Base-by-base conservation (phyloP, 2,888 invertebrate species). In the Hyposoter didymator region DNA sequence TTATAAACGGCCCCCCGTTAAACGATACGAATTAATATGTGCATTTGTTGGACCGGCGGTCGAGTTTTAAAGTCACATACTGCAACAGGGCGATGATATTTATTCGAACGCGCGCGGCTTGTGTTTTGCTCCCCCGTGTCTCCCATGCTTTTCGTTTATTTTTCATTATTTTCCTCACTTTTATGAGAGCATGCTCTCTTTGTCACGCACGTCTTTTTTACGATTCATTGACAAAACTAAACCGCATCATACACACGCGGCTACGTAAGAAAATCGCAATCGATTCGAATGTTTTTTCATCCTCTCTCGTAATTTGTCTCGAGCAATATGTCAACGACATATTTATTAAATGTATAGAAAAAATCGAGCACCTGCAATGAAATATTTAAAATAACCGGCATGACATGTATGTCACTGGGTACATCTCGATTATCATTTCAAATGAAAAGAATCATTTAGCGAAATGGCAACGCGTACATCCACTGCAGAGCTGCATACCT, bases 11-110 rank as follows among this genome's bases (percentile, higher is more conserved):
- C 89, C 88, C 88, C 89, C 91, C 89, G 92, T 92, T 91, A 92
- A 91, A 84, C 90, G 90, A 91, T 92, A 90, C 92, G 90, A 91
- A 85, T 92, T 92, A 92, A 92, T 92, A 91, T 91, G 92, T 91
- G 92, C 92, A 92, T 92, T 92, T 92, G 91, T 90, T 90, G 84
- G 81, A 76, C 82, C 75, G 79, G 49, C 55, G 88, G 88, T 89
- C 89, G 59, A 22, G 89, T 90, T 91, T 91, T 89, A 90, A 90
- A 82, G 81, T 64, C 39, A 47, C 84, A 85, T 59, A 75, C 64
- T 64, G 55, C 85, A 62, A 82, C 84, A 80, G 74, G 55, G 78
- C 49, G 81, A 66, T 66, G 81, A 66, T 66, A 74, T 85, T 81
- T 70, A 70, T 70, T 66, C 69, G 70, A 39, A 45, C 73, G 82